Evolutionary conservation across 2,888 invertebrate genomes (phyloP).

Genomic region (Marronus borbonicus): DNA sequence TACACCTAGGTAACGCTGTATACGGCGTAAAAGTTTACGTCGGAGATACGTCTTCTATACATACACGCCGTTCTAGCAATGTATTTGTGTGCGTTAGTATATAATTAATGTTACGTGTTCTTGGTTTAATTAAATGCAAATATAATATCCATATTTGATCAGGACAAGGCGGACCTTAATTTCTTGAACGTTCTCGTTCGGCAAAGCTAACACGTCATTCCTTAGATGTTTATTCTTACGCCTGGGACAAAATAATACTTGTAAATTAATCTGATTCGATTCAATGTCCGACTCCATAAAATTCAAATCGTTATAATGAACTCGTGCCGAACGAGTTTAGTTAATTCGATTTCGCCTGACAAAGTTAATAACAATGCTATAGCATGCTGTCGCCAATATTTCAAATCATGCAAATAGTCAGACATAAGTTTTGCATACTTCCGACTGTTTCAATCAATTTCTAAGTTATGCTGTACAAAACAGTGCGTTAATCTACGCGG

Average conservation of each 20-base stretch:
- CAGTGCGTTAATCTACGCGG: too few species aligned
- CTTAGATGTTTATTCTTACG: slow-evolving; percentile 40
- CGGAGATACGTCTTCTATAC: neutral
- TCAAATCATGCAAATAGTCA: too few species aligned
- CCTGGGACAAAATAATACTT: slow-evolving; percentile 39
- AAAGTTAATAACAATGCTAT: neutral
- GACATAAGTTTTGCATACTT: too few species aligned
- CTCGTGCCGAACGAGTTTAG: slow-evolving; percentile 18
- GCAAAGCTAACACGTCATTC: slow-evolving; percentile 43
- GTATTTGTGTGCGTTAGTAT: slow-evolving; percentile 46
- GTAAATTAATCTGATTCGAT: slow-evolving; percentile 37
- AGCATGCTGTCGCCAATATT: too few species aligned
- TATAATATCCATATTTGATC: slow-evolving; percentile 51
- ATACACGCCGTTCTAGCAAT: slow-evolving; percentile 13
- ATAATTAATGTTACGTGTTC: slow-evolving; percentile 52
- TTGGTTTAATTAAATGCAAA: slow-evolving; percentile 53
- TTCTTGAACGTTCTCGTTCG: slow-evolving; percentile 48
- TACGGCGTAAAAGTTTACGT: neutral
- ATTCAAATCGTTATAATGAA: slow-evolving; percentile 19
- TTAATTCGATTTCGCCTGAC: neutral
- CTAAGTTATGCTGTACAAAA: too few species aligned
- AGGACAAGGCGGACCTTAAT: slow-evolving; percentile 51
- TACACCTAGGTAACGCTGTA: slow-evolving; percentile 6
- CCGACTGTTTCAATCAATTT: too few species aligned
- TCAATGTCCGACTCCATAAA: slow-evolving; percentile 24